Evolutionary conservation across 2,888 invertebrate species (phyloP).

Genomic region (Pandemis cinnamomeana): DNA sequence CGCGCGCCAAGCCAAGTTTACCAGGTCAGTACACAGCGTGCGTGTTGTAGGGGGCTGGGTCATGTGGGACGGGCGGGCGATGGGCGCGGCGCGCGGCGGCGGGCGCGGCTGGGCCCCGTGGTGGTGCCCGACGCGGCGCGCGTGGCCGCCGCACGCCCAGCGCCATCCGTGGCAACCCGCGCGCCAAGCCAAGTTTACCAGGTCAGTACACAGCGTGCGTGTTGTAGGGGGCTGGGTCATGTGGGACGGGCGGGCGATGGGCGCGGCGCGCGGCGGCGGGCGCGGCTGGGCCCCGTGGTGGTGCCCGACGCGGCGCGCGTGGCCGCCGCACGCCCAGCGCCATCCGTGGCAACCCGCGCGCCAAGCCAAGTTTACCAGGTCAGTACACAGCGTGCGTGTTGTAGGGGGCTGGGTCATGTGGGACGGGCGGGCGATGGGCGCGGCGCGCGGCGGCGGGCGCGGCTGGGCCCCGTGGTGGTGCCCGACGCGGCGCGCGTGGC

Average conservation of each 20-base stretch:
- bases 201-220: too few species aligned
- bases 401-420: constrained; percentile 90
- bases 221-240: constrained; percentile 89
- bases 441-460: constrained; percentile 90
- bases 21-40: constrained; percentile 93
- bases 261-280: constrained; percentile 90
- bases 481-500: constrained; percentile 88
- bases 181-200: constrained; percentile 99
- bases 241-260: constrained; percentile 92
- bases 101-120: constrained; percentile 86
- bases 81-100: constrained; percentile 90
- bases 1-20: constrained; percentile 98
- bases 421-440: constrained; percentile 91
- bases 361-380: constrained; percentile 99
- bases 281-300: constrained; percentile 86
- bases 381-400: too few species aligned
- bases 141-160: constrained; percentile 88
- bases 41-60: constrained; percentile 89
- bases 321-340: constrained; percentile 87
- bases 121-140: constrained; percentile 87
- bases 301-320: constrained; percentile 87
- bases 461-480: constrained; percentile 86
- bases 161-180: constrained; percentile 91
- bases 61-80: constrained; percentile 92
- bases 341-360: constrained; percentile 94